Evolutionary conservation across 2,888 invertebrate genomes (phyloP).

Genomic region (Ichneumoninae sp.): DNA sequence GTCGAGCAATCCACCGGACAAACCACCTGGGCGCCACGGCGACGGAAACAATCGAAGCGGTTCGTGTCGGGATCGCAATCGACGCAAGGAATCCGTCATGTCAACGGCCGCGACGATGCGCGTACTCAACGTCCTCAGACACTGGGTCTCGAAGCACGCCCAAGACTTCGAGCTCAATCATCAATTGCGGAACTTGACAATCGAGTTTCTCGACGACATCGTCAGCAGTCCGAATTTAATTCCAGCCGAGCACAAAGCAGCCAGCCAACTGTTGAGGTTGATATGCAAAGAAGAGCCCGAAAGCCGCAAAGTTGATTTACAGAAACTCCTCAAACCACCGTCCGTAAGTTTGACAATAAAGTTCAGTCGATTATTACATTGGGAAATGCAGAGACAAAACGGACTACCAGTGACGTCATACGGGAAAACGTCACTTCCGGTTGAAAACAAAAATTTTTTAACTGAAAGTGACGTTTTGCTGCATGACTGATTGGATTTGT

Average conservation of each 20-base stretch:
- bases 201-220: conserved; percentile 95
- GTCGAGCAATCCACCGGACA: conserved; percentile 92
- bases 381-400: not conserved
- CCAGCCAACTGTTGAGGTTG: conserved; percentile 91
- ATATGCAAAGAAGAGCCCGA: conserved; percentile 91
- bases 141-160: conserved; percentile 96
- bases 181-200: conserved; percentile 90
- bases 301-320: conserved; percentile 89
- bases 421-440: too few relatives aligned
- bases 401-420: not conserved
- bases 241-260: conserved; percentile 95
- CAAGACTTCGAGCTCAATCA: conserved; percentile 94
- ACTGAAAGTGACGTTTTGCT: too few relatives aligned
- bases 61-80: conserved; percentile 85
- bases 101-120: conserved; percentile 97
- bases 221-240: conserved; percentile 92
- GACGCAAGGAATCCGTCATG: conserved; percentile 91
- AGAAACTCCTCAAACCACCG: conserved; percentile 89
- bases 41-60: conserved; percentile 74
- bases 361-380: not conserved
- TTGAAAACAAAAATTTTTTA: too few relatives aligned
- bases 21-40: conserved; percentile 81
- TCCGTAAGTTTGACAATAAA: conserved; percentile 84
- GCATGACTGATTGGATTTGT: too few relatives aligned
- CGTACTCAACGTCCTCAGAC: conserved; percentile 94